These are phyloP conservation scores for Sceliomorpha sp. DNA, from an alignment of 2,888 invertebrate genomes.

Conservation along the genomic window DNA sequence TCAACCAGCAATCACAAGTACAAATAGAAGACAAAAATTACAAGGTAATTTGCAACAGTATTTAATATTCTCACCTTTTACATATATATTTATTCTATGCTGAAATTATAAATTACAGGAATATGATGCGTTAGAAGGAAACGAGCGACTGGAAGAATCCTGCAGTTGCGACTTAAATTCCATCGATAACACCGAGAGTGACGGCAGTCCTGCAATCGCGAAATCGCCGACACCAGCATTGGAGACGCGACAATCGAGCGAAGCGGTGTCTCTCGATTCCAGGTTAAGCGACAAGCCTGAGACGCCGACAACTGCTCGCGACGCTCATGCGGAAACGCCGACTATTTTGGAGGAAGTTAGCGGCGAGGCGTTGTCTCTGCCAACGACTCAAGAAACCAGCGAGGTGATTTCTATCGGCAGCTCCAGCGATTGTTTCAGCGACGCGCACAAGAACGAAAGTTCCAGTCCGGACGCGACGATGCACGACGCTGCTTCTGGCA, in stretches of 20 bases:
- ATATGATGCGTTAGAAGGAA: constrained; percentile 71
- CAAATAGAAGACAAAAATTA: constrained; percentile 73
- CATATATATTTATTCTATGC: constrained; percentile 1
- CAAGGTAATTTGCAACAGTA: constrained; percentile 65
- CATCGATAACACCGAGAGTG: constrained; percentile 78
- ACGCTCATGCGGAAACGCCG: constrained; percentile 70
- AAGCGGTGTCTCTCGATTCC: constrained; percentile 82
- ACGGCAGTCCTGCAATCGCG: constrained; percentile 81
- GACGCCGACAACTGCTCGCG: constrained; percentile 65
- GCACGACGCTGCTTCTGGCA: constrained; percentile 52
- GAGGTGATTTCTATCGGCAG: constrained; percentile 82
- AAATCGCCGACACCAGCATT: constrained; percentile 78
- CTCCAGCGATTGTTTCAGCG: constrained; percentile 84
- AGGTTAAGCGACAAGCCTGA: constrained; percentile 80
- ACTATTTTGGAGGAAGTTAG: constrained; percentile 67
- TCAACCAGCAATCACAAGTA: constrained; percentile 71
- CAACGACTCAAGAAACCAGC: constrained; percentile 78
- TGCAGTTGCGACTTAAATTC: constrained; percentile 80
- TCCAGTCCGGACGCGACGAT: constrained; percentile 62
- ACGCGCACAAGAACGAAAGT: constrained; percentile 83
- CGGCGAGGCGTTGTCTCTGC: no score
- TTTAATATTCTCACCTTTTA: no score
- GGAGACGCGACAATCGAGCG: constrained; percentile 75
- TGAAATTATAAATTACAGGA: constrained; percentile 64
- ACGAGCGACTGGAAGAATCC: constrained; percentile 76